phyloP scores from a whole-genome alignment of 1,140 invertebrate species.

The Sweltsa coloradensis region DNA sequence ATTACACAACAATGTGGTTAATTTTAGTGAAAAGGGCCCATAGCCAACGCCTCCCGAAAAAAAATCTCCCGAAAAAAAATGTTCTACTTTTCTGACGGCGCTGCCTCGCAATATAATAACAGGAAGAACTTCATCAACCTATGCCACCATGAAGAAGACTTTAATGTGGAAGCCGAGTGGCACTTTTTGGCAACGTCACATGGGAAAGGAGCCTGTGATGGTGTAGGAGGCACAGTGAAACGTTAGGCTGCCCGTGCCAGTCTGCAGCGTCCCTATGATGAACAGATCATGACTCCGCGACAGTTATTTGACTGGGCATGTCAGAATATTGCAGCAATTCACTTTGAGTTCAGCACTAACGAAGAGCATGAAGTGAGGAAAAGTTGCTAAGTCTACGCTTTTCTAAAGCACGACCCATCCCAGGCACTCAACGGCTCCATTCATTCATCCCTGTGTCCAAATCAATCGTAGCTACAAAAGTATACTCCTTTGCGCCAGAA shows the following conservation, averaged over 20 bases:
- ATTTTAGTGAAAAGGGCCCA: no score
- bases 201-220: slow-evolving; percentile 21
- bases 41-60: no score
- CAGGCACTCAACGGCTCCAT: slow-evolving; percentile 3
- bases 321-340: slow-evolving; percentile 1
- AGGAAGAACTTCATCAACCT: slow-evolving; percentile 17
- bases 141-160: slow-evolving; percentile 14
- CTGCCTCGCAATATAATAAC: slow-evolving; percentile 26
- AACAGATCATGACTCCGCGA: slow-evolving; percentile 14
- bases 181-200: slow-evolving; percentile 22
- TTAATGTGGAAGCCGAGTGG: slow-evolving; percentile 20
- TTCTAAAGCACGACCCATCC: slow-evolving; percentile 3
- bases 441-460: slow-evolving; percentile 7
- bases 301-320: slow-evolving; percentile 11
- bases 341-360: neutral
- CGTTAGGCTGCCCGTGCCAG: slow-evolving; percentile 18
- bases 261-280: slow-evolving; percentile 14
- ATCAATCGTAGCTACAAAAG: neutral
- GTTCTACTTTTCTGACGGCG: slow-evolving; percentile 22
- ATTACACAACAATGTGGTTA: no score
- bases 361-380: neutral
- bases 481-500: neutral
- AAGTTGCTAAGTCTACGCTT: neutral
- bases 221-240: slow-evolving; percentile 21
- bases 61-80: no score